Evolutionary conservation across 2,888 invertebrate species (phyloP).

Genomic region (Prenolepis imparis): DNA sequence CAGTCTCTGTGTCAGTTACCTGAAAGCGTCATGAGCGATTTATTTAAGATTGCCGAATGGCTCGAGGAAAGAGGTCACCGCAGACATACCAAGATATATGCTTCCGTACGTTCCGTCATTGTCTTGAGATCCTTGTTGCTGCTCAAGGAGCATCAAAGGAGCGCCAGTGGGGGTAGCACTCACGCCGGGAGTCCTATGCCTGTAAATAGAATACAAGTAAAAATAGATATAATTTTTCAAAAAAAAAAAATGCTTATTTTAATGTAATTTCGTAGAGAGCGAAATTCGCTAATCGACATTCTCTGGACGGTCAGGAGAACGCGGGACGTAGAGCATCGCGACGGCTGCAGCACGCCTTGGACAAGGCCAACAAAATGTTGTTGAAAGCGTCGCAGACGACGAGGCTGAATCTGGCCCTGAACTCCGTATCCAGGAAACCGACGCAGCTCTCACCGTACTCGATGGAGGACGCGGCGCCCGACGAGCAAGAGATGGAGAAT

Average conservation of each 20-base stretch:
- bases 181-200: conserved; percentile 89
- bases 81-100: conserved; percentile 92
- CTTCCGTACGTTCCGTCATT: conserved; percentile 92
- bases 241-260: conserved; percentile 22
- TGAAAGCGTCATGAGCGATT: conserved; percentile 90
- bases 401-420: conserved; percentile 90
- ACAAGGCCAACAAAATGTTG: conserved; percentile 92
- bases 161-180: conserved; percentile 92
- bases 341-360: conserved; percentile 92
- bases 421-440: conserved; percentile 88
- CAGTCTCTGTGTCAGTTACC: conserved; percentile 90
- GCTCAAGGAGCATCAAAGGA: conserved; percentile 93
- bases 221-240: neutral
- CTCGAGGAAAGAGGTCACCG: conserved; percentile 92
- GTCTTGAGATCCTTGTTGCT: conserved; percentile 92
- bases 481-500: conserved; percentile 94
- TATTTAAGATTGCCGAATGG: conserved; percentile 95
- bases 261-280: conserved; percentile 87
- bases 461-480: conserved; percentile 85
- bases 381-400: conserved; percentile 95
- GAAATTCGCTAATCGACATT: conserved; percentile 90
- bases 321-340: conserved; percentile 92
- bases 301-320: conserved; percentile 88
- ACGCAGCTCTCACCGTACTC: conserved; percentile 78
- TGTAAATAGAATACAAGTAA: conserved; percentile 86